A percentile compares a stretch with the other conserved stretches of the same genome.
phyloP scores from a whole-genome alignment of 2,113 vertebrate genomes.

The Dipodomys stephensi region DNA sequence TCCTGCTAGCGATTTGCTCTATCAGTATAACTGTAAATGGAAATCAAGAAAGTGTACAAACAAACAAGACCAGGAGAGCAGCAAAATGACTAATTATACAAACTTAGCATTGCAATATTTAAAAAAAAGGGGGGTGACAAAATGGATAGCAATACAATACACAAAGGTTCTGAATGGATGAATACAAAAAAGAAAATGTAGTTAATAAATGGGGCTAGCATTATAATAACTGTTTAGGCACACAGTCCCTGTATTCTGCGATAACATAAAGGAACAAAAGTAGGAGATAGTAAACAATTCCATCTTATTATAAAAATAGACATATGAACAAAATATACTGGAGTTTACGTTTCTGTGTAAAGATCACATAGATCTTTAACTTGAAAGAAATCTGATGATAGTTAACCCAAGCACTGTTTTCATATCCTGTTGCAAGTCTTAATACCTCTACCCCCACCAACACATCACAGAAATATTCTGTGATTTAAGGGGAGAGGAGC shows the following conservation, averaged over 20 bases:
- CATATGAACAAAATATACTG: background rate
- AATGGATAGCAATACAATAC: background rate
- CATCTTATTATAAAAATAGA: background rate
- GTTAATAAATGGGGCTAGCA: background rate
- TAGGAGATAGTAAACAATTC: background rate
- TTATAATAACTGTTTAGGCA: constrained; percentile 3
- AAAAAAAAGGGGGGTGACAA: background rate
- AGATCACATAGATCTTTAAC: constrained; percentile 1
- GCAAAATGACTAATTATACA: background rate
- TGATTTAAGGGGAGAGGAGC: background rate
- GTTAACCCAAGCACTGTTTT: background rate
- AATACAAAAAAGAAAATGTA: constrained; percentile 4
- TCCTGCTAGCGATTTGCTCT: background rate
- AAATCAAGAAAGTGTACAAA: background rate
- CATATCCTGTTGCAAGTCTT: rapidly evolving
- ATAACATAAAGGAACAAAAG: constrained; percentile 22
- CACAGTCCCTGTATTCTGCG: background rate
- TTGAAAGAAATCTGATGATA: background rate
- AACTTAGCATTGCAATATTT: background rate
- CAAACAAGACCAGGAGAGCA: background rate
- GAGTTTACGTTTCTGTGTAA: background rate
- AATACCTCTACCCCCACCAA: background rate
- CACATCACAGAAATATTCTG: background rate
- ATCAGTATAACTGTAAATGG: background rate
- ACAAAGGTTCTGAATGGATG: background rate